Evolutionary conservation across 2,113 vertebrate genomes (phyloP).

Genomic region (Oncorhynchus nerka): DNA sequence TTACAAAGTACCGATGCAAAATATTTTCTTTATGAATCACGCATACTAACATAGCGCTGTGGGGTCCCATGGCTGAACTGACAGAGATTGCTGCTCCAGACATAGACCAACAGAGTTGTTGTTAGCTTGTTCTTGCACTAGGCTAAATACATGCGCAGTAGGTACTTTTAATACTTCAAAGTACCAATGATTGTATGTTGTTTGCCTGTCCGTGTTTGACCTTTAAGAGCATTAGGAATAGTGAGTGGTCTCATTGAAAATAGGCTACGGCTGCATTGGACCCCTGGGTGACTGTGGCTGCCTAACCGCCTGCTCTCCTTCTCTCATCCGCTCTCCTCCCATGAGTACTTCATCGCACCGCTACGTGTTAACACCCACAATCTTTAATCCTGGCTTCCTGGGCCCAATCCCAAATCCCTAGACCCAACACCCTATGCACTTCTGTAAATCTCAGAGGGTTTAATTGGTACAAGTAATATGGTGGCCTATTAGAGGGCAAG

Average conservation of each 20-base stretch:
- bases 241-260: background rate
- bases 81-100: no score
- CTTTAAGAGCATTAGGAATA: background rate
- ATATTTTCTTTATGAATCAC: background rate
- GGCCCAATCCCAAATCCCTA: background rate
- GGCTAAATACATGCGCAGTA: background rate
- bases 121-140: background rate
- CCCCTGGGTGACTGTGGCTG: background rate
- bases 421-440: background rate
- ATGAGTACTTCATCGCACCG: slow-evolving; percentile 29
- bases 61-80: no score
- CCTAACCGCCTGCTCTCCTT: slow-evolving; percentile 12
- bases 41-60: background rate
- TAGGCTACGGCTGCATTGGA: background rate
- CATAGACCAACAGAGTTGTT: no score
- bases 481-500: no score
- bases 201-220: background rate
- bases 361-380: background rate
- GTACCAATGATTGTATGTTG: background rate
- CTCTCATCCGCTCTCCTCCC: slow-evolving; percentile 36
- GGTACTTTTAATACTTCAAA: background rate
- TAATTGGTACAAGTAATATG: no score
- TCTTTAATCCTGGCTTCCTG: slow-evolving; percentile 1
- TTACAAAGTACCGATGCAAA: background rate
- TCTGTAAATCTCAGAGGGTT: no score